A percentile compares a stretch with the other conserved stretches of the same genome.
phyloP scores from a whole-genome alignment of 2,113 vertebrate species.

The Lasiurus cinereus region DNA sequence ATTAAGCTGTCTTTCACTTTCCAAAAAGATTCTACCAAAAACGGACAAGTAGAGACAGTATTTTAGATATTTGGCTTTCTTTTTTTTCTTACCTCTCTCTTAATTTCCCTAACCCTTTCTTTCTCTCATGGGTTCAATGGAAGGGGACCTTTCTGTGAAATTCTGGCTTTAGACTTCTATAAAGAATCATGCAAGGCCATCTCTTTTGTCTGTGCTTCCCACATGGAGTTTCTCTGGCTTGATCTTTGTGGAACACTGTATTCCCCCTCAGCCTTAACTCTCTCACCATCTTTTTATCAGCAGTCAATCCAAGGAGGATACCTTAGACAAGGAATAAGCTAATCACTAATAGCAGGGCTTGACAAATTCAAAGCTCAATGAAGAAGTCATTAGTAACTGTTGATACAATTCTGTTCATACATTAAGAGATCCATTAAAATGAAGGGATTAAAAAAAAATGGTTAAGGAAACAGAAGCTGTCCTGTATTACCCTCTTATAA shows the following conservation, averaged over 20 bases:
- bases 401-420: constrained; percentile 46
- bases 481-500: constrained; percentile 65
- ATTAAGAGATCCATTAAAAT: constrained; percentile 48
- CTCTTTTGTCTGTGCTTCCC: constrained; percentile 26
- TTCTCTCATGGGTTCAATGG: constrained; percentile 51
- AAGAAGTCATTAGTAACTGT: constrained; percentile 57
- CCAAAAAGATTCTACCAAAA: too few species aligned
- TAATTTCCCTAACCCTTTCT: constrained; percentile 38
- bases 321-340: constrained; percentile 43
- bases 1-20: constrained; percentile 5
- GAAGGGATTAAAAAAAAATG: constrained; percentile 50
- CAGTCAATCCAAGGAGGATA: not conserved
- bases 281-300: constrained; percentile 36
- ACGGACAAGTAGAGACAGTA: too few species aligned
- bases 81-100: constrained; percentile 43
- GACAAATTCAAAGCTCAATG: constrained; percentile 53
- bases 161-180: constrained; percentile 39
- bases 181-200: constrained; percentile 43
- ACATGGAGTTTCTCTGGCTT: constrained; percentile 53
- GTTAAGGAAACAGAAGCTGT: constrained; percentile 10
- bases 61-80: constrained; percentile 42
- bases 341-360: not conserved
- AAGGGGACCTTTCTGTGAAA: constrained; percentile 53
- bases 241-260: constrained; percentile 48
- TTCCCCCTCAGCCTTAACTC: constrained; percentile 41